Base-by-base conservation (phyloP, 1,140 invertebrate genomes). In the Scaptomyza graminum region DNA sequence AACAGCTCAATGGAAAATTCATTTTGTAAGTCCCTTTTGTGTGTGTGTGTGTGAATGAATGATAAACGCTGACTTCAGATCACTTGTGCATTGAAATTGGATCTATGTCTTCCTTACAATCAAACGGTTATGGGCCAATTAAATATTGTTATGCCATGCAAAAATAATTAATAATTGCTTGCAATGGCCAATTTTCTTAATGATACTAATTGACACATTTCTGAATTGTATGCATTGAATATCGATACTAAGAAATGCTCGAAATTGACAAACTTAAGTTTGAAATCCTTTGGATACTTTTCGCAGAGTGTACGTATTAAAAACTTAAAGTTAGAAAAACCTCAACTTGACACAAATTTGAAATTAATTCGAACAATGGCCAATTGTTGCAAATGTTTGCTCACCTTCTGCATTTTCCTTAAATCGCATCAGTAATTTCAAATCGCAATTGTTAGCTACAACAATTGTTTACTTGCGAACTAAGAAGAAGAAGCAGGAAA, bases 341-440 rank as follows among this genome's bases (percentile, higher is more conserved):
- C 37, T 34, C 28, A 41, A 41, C n/a, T 12, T 41, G 12, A 41
- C 37, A 41, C 37, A 9, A 22, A 47, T 47, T 47, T 25, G 1
- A 4, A 18, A 47, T 1, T 18, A 22, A 47, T 4, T 13, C 25
- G n/a, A 37, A 52, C 50, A 52, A 52, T 37, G 31, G 4, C 6
- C 28, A 34, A 34, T 34, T 37, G 25, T 41, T 22, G 52, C 16
- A 43, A 43, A 11, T 55, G 55, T 28, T 11, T 55, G 55, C 44
- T 28, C 13, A 31, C 15, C 55, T 11, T 16, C 22, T 57, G 13
- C 55, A 31, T 13, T 55, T 2, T 8, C 37, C 37, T 46, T 57
- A 46, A 57, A 18, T 28, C 39, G 18, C 54, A 31, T 60, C 64
- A 67, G 44, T 60, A 60, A 60, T n/a, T n/a, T 61, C 25, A 46